A percentile compares a stretch with the other conserved stretches of the same genome.
phyloP scores from a whole-genome alignment of 2,888 invertebrate species.

The Synanthedon tipuliformis region DNA sequence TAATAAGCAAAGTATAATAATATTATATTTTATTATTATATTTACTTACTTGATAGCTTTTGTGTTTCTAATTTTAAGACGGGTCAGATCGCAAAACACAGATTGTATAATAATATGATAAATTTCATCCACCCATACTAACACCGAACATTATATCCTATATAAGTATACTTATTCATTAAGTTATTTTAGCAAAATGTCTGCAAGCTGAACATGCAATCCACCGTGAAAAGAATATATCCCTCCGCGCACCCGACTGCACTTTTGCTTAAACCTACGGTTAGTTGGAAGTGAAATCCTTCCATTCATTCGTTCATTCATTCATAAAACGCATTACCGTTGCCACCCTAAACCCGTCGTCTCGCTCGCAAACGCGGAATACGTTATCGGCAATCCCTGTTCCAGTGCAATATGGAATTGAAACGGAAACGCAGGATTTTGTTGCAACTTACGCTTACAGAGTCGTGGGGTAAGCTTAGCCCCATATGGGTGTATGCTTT shows the following conservation, averaged over 20 bases:
- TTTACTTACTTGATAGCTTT: too few species aligned
- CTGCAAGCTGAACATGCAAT: not conserved
- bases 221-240: constrained; percentile 5
- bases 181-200: not conserved
- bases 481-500: constrained; percentile 32
- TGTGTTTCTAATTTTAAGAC: too few species aligned
- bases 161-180: not conserved
- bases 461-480: constrained; percentile 39
- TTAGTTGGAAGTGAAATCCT: constrained; percentile 55
- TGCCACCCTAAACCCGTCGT: constrained; percentile 32
- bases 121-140: too few species aligned
- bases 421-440: constrained; percentile 51
- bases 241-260: constrained; percentile 16
- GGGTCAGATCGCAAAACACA: too few species aligned
- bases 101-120: too few species aligned
- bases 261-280: constrained; percentile 44
- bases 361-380: constrained; percentile 42
- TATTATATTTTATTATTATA: too few species aligned
- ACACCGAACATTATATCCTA: too few species aligned
- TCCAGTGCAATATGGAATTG: constrained; percentile 44
- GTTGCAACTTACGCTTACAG: constrained; percentile 43
- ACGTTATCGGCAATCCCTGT: constrained; percentile 40
- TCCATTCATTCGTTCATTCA: constrained; percentile 53
- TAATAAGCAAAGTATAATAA: too few species aligned
- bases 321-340: constrained; percentile 62